Conservation (phyloP, 2,797 vertebrate species). For the Artibeus lituratus region DNA sequence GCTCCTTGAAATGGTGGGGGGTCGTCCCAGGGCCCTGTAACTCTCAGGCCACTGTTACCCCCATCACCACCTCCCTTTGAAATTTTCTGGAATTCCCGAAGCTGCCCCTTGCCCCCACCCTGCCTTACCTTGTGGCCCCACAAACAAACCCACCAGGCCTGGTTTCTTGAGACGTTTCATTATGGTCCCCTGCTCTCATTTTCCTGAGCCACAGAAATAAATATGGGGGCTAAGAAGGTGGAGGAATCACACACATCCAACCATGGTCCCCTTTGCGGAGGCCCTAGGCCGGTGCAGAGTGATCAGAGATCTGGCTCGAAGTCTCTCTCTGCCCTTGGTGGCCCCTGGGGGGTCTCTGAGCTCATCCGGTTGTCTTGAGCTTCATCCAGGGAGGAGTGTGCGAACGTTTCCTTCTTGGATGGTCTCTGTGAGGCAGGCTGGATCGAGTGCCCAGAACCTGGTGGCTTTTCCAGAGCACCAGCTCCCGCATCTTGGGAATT, state of each 20-base stretch:
- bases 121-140: background rate
- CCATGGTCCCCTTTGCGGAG: background rate
- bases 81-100: background rate
- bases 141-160: too few species aligned
- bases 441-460: background rate
- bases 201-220: background rate
- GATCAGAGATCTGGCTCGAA: background rate
- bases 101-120: background rate
- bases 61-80: background rate
- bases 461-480: background rate
- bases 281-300: background rate
- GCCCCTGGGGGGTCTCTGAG: background rate
- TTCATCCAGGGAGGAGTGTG: background rate
- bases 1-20: background rate
- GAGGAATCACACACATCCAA: accelerated
- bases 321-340: background rate
- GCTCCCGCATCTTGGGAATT: background rate
- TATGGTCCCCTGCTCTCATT: background rate
- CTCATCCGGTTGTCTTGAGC: background rate
- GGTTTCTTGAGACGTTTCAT: background rate
- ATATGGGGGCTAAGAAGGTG: accelerated
- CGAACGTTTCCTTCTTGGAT: background rate
- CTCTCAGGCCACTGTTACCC: background rate
- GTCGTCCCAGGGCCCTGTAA: background rate
- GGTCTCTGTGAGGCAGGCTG: background rate